phyloP scores from a whole-genome alignment of 2,888 invertebrate species.

The Apodemia hepburni region DNA sequence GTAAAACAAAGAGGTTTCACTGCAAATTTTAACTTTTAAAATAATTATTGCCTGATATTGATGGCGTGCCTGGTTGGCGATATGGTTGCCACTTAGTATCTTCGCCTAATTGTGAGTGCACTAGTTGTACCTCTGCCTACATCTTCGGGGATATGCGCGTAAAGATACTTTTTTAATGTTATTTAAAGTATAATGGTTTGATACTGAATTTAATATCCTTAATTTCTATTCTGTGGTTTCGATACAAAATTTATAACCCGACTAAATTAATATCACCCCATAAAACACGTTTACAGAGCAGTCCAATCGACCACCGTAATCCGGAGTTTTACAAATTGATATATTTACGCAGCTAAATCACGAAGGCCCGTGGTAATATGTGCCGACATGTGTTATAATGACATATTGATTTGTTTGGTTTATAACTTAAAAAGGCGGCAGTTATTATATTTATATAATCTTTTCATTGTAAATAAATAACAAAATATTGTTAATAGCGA shows the following conservation, averaged over 20 bases:
- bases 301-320: slow-evolving; percentile 45
- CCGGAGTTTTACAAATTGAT: slow-evolving; percentile 51
- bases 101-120: too few species aligned
- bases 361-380: slow-evolving; percentile 40
- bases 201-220: neutral
- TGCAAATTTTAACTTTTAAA: too few species aligned
- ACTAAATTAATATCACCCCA: slow-evolving; percentile 56
- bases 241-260: slow-evolving; percentile 55
- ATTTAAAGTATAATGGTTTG: too few species aligned
- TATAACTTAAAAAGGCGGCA: neutral
- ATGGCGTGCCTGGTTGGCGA: too few species aligned
- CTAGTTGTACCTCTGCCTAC: too few species aligned
- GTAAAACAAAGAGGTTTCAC: too few species aligned
- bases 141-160: too few species aligned
- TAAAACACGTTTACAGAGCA: slow-evolving; percentile 40
- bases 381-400: slow-evolving; percentile 33
- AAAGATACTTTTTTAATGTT: too few species aligned
- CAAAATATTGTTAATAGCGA: too few species aligned
- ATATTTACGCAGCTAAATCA: slow-evolving; percentile 54
- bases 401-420: slow-evolving; percentile 33
- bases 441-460: neutral
- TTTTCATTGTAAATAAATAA: neutral
- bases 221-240: slow-evolving; percentile 19
- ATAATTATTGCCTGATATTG: too few species aligned
- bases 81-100: too few species aligned